Evolutionary conservation across 2,113 vertebrate species (phyloP).

Genomic region (Phoenicopterus ruber): DNA sequence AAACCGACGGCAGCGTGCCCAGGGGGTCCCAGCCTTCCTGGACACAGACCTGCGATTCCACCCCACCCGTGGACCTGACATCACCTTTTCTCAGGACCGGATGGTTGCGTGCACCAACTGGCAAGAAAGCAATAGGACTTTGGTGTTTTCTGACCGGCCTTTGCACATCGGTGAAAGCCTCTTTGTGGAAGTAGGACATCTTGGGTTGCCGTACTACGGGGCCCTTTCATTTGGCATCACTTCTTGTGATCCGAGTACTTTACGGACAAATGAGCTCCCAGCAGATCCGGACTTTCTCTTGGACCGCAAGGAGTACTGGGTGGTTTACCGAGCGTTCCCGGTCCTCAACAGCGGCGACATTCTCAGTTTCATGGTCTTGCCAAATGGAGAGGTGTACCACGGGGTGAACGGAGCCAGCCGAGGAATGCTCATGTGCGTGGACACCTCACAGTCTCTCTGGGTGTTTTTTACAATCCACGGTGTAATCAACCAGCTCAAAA

Average conservation of each 20-base stretch:
- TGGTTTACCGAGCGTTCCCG: constrained; percentile 88
- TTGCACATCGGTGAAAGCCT: constrained; percentile 89
- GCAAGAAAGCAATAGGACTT: constrained; percentile 89
- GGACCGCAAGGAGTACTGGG: constrained; percentile 98
- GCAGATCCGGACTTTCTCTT: constrained; percentile 91
- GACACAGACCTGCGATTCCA: constrained; percentile 94
- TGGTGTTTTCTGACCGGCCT: constrained; percentile 93
- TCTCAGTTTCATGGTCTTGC: constrained; percentile 90
- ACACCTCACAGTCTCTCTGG: constrained; percentile 95
- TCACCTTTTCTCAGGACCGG: constrained; percentile 91
- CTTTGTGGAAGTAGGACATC: constrained; percentile 90
- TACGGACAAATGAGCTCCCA: constrained; percentile 90
- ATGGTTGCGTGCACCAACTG: constrained; percentile 88
- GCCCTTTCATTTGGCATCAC: constrained; percentile 92
- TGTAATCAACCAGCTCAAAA: constrained; percentile 89
- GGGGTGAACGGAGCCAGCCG: constrained; percentile 87
- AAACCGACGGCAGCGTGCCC: constrained; percentile 68
- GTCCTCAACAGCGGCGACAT: constrained; percentile 86
- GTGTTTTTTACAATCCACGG: constrained; percentile 93
- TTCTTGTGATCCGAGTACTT: constrained; percentile 90
- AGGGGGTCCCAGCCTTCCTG: constrained; percentile 79
- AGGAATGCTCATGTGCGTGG: constrained; percentile 91
- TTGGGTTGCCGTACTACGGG: constrained; percentile 88
- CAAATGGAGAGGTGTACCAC: constrained; percentile 90
- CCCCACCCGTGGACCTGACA: constrained; percentile 84